Conservation (phyloP, 1,140 invertebrate genomes). For the Caenorhabditis inopinata region DNA sequence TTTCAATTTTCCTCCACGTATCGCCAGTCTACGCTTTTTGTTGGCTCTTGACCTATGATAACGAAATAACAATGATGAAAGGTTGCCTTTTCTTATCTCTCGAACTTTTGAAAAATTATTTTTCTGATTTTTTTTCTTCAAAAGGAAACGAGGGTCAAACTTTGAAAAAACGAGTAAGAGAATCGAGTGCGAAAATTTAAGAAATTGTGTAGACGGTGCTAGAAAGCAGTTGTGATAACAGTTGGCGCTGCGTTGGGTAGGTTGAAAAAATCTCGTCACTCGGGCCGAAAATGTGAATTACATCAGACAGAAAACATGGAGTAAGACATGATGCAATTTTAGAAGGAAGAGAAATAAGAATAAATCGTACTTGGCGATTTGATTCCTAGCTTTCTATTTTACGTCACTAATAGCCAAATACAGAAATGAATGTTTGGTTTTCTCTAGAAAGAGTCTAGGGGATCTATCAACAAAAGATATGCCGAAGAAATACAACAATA, state of each 20-base stretch:
- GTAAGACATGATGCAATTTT: constrained; percentile 14
- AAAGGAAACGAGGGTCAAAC: too few species aligned
- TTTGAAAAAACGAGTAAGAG: neutral
- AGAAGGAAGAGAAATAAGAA: neutral
- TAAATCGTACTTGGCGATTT: neutral
- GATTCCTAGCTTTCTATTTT: too few species aligned
- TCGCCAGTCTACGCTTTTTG: neutral
- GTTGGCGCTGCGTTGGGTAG: neutral
- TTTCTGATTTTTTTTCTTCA: too few species aligned
- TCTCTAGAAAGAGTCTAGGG: neutral
- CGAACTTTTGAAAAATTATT: too few species aligned
- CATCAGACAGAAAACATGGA: constrained; percentile 21
- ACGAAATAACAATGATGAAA: neutral
- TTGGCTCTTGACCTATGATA: constrained; percentile 13
- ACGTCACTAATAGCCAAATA: neutral
- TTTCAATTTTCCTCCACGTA: neutral
- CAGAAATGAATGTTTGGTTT: neutral
- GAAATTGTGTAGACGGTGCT: neutral
- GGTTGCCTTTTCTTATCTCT: too few species aligned
- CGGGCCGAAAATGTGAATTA: neutral
- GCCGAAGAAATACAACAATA: neutral
- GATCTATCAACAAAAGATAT: neutral
- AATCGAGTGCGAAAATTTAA: constrained; percentile 22
- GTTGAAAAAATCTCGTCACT: neutral
- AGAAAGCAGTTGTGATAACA: constrained; percentile 22